A percentile compares a stretch with the other conserved stretches of the same genome.
phyloP scores from a whole-genome alignment of 2,888 invertebrate genomes.

The Nebria salina region DNA sequence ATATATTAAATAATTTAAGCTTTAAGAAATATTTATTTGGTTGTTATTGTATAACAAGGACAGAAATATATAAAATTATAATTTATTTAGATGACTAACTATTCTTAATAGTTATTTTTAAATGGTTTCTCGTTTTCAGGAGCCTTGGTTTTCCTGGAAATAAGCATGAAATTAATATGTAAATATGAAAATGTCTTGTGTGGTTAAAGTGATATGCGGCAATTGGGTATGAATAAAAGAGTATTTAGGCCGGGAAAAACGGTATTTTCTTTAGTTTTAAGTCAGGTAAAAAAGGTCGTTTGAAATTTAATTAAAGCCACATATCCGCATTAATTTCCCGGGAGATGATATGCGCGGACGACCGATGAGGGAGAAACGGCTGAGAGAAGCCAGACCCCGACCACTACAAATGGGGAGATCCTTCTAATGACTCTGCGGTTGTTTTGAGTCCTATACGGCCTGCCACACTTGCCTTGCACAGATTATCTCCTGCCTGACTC shows the following conservation, averaged over 20 bases:
- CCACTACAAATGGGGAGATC: constrained; percentile 19
- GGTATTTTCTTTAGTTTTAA: constrained; percentile 14
- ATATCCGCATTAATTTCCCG: constrained; percentile 44
- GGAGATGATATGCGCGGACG: constrained; percentile 20
- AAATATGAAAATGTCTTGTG: no score
- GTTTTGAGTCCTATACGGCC: constrained; percentile 23
- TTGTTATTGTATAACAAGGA: no score
- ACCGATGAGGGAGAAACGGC: neutral
- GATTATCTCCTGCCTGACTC: constrained; percentile 20
- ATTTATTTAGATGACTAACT: no score
- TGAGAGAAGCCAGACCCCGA: neutral
- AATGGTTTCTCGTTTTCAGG: no score
- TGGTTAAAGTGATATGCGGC: neutral
- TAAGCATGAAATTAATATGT: no score
- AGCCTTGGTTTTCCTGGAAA: no score
- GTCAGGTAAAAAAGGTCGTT: constrained; percentile 23
- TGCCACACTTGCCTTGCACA: constrained; percentile 25
- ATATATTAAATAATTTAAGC: no score
- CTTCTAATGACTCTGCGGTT: constrained; percentile 33
- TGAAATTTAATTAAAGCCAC: constrained; percentile 42
- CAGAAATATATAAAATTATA: no score
- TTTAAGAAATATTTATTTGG: no score
- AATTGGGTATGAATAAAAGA: constrained; percentile 30
- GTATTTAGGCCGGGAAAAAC: constrained; percentile 13
- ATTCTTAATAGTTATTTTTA: no score